phyloP scores from a whole-genome alignment of 2,113 vertebrate species.

The Silurus meridionalis region DNA sequence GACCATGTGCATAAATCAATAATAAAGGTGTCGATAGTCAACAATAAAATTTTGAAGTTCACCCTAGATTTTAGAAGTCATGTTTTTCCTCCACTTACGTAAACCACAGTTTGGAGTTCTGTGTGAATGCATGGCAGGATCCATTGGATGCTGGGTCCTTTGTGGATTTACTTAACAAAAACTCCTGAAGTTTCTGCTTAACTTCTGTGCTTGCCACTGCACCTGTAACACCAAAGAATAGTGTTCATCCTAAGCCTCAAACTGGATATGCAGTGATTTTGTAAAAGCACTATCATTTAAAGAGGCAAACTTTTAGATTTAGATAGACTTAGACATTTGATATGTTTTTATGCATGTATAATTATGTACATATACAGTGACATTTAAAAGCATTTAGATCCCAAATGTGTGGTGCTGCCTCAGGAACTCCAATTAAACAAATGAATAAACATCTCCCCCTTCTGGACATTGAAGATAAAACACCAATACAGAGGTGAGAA shows the following conservation, averaged over 20 bases:
- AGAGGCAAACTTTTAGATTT: not conserved
- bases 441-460: slow-evolving; percentile 74
- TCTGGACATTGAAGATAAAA: slow-evolving; percentile 58
- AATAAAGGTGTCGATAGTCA: not conserved
- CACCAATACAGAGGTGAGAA: not conserved
- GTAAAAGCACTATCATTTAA: not conserved
- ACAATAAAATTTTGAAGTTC: not conserved
- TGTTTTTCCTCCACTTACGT: slow-evolving; percentile 76
- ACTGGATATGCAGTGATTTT: not conserved
- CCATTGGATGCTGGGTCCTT: slow-evolving; percentile 86
- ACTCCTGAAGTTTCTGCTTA: slow-evolving; percentile 99
- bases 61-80: not conserved
- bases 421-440: slow-evolving; percentile 35
- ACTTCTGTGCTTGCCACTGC: slow-evolving; percentile 96
- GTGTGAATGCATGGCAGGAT: slow-evolving; percentile 83
- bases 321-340: too few relatives aligned
- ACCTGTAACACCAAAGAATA: slow-evolving; percentile 78
- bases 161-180: slow-evolving; percentile 95
- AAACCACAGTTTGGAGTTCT: slow-evolving; percentile 94
- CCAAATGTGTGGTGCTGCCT: not conserved
- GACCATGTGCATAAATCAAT: not conserved
- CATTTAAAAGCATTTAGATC: not conserved
- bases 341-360: too few relatives aligned
- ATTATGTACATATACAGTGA: not conserved
- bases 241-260: slow-evolving; percentile 2